These are phyloP conservation scores for Aeoliscus strigatus DNA, from an alignment of 2,797 vertebrate species.

Conservation along the genomic window DNA sequence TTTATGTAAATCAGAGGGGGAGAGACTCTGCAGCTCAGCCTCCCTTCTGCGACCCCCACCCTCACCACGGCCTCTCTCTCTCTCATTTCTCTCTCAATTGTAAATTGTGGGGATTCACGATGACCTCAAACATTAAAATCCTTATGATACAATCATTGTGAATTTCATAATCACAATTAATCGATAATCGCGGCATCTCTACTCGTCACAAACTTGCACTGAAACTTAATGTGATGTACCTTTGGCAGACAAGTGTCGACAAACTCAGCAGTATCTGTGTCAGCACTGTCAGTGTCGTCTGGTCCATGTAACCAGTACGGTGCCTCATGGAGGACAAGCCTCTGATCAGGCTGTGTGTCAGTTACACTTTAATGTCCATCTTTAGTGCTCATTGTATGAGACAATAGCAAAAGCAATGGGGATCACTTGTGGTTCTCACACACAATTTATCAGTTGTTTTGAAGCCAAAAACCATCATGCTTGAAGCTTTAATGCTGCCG, in stretches of 20 bases:
- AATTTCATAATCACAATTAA: too few relatives aligned
- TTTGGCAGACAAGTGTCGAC: constrained; percentile 28
- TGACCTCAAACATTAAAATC: too few relatives aligned
- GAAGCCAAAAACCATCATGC: constrained; percentile 11
- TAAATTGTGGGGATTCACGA: too few relatives aligned
- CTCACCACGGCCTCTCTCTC: too few relatives aligned
- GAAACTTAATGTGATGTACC: constrained; percentile 20
- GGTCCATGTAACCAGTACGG: constrained; percentile 35
- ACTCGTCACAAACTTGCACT: constrained; percentile 35
- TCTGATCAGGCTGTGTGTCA: constrained; percentile 15
- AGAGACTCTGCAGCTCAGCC: too few relatives aligned
- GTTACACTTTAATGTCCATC: constrained; percentile 2
- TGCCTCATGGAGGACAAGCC: constrained; percentile 42
- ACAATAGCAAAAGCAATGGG: constrained; percentile 1
- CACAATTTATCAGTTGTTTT: constrained; percentile 8
- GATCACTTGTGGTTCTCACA: constrained; percentile 6
- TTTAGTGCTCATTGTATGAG: constrained; percentile 1
- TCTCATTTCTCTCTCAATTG: too few relatives aligned
- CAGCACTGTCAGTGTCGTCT: constrained; percentile 6
- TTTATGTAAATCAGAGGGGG: too few relatives aligned
- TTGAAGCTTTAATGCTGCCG: constrained; percentile 21
- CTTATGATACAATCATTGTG: too few relatives aligned
- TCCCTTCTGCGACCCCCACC: too few relatives aligned
- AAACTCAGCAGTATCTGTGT: constrained; percentile 17
- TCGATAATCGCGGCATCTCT: too few relatives aligned